Percentiles rank a stretch among this genome's conserved stretches.
phyloP scores from a whole-genome alignment of 1,140 invertebrate species.

The Habropoda laboriosa region DNA sequence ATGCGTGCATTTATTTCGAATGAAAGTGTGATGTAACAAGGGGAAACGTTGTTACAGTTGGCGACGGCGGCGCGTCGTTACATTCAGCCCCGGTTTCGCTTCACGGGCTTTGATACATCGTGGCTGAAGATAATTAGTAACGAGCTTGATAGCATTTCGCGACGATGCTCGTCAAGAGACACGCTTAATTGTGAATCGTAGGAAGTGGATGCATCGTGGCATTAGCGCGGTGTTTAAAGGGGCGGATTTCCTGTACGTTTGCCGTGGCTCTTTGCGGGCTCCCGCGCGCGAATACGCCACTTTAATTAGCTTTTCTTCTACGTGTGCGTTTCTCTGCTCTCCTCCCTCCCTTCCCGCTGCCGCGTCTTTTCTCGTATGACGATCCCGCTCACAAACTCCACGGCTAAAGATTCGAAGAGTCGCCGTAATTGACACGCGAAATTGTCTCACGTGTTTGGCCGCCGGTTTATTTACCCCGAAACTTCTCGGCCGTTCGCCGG shows the following conservation, averaged over 20 bases:
- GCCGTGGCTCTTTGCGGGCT: constrained; percentile 40
- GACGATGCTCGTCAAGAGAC: not conserved
- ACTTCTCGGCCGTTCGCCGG: constrained; percentile 47
- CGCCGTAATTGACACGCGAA: constrained; percentile 56
- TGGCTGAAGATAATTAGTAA: constrained; percentile 24
- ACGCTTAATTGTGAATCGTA: constrained; percentile 49
- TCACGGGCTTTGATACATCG: not conserved
- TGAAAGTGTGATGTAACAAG: not conserved
- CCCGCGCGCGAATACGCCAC: constrained; percentile 27
- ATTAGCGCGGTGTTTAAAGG: constrained; percentile 44
- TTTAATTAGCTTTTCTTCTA: constrained; percentile 60
- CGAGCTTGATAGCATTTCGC: constrained; percentile 17
- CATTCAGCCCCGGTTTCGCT: not conserved
- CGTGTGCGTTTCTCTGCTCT: not conserved
- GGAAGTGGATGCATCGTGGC: constrained; percentile 34
- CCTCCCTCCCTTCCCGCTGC: not conserved
- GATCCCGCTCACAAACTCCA: not conserved
- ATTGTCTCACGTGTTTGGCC: constrained; percentile 58
- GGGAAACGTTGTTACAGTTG: not conserved
- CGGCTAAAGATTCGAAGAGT: constrained; percentile 27
- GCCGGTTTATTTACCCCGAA: constrained; percentile 55
- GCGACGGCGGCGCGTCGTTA: not conserved
- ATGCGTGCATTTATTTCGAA: not conserved
- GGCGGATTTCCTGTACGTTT: constrained; percentile 45
- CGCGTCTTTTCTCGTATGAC: constrained; percentile 4